Base-by-base conservation (phyloP, 2,888 invertebrate species). In the Chaetoderma sp. region DNA sequence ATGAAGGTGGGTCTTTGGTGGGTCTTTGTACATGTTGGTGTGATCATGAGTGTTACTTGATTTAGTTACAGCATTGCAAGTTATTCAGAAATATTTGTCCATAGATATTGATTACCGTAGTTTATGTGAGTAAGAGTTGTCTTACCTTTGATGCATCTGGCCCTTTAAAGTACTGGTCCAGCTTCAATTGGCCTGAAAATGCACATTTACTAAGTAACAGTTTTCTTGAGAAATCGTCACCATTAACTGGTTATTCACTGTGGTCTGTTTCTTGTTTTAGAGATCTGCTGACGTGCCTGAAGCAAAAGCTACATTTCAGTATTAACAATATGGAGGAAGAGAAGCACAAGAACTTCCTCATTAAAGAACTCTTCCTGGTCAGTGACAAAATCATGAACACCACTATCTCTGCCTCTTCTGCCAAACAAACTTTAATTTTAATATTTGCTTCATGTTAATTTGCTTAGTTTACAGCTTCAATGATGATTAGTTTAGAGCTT, bases 261-360 rank as follows among this genome's bases (percentile, higher is more conserved):
- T 75, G 13, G 66, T 39, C 16, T 10, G 49, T 47, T 65, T 54
- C 67, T 44, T 63, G 78, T 80, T 84, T 0, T 85, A 93, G 93
- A 84, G 95, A 95, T 0, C 88, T 96, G 0, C 89, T 96, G 52
- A 93, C 93, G 13, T 95, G 95, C 71, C 94, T 96, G 1, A 93
- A 94, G 78, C 94, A 95, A 82, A 93, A 94, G 87, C 94, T 95
- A 0, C 94, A 94, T 72, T 92, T 93, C 89, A 93, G 94, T 30
- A 91, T 92, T 6, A 92, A 93, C 16, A 93, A 94, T 0, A 59
- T 63, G 4, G 68, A 69, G 21, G 62, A 62, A 1, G 63, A 57
- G n/a, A 45, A 33, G n/a, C 57, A 55, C 50, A 49, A 60, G 1
- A 70, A 66, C 36, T 50, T 65, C 28, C 65, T 66, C 45, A 65